Percentiles rank a stretch among this genome's conserved stretches.
These are phyloP conservation scores for Chrysina gloriosa DNA, from an alignment of 2,888 invertebrate species.

Conservation along the genomic window DNA sequence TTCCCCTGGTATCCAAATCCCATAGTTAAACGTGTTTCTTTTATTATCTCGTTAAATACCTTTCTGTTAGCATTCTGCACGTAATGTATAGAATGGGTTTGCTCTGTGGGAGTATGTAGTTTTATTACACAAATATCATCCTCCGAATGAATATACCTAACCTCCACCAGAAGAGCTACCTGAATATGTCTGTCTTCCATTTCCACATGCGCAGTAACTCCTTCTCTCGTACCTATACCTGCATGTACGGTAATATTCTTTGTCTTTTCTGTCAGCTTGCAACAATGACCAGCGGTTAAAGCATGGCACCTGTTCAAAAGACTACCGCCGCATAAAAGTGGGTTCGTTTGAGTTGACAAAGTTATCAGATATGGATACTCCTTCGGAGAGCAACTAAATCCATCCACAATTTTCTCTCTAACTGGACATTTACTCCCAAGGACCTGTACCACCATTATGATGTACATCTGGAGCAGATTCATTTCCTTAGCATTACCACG, in stretches of 20 bases:
- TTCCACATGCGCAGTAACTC: background rate
- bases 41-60: background rate
- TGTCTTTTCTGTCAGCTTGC: background rate
- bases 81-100: background rate
- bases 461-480: background rate
- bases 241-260: background rate
- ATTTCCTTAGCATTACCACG: background rate
- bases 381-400: background rate
- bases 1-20: background rate
- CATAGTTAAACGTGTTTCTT: background rate
- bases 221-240: background rate
- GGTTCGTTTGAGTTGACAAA: background rate
- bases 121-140: background rate
- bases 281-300: conserved; percentile 1
- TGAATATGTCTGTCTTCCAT: background rate
- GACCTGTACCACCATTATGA: background rate
- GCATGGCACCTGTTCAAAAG: background rate
- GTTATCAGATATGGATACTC: background rate
- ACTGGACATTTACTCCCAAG: background rate
- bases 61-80: background rate
- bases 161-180: background rate
- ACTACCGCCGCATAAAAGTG: background rate
- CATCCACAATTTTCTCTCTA: background rate
- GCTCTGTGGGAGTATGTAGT: background rate
- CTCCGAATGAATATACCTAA: background rate